Evolutionary conservation across 2,113 vertebrate species (phyloP), one percentile per base, ranked within the genome.

Genomic region (Cryptotis parvus): DNA sequence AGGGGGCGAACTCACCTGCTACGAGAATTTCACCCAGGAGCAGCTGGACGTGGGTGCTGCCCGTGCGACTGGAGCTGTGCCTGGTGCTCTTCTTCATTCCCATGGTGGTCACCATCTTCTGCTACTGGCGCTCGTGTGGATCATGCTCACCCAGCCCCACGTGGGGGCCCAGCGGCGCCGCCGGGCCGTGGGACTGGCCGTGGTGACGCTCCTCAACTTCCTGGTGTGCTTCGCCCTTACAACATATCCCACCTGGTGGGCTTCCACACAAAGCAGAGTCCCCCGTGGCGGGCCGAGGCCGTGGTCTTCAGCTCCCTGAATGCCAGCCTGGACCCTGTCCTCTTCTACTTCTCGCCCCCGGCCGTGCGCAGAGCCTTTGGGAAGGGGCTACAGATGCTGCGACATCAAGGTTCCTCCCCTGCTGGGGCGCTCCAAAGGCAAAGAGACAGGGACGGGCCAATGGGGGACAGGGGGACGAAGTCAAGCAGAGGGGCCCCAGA

Each of bases 211-310:
- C 11, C 89, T 96, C 10, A 95, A 97, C 55, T 98, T 98, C 83
- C 91, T 97, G 29, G 43, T 98, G 94, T 97, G 97, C 84, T 98
- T 98, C 0, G 98, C 3, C 99, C 99, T 8, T 99, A 99, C 93
- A 99, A 99, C 8, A 22, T 99, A 49, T 99, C 99, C 0, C 99
- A 99, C 61, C 93, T 99, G n/a, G 97, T 99, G 74, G 99, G 99
- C 2, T 98, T 95, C 41, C 41, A 97, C 61, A 92, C 55, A 0
- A 68, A 83, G 15, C 0, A 45, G 4, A 99, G 97, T 89, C 99
- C 98, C 0, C 0, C 0, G 0, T 99, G 99, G 99, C 95, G 99
- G 43, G 95, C 97, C 58, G 93, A 97, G 16, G 98, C 98, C 0
- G 97, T 99, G 93, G 96, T 99, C 0, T 96, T 98, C 88, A 98